Percentiles rank a stretch among this genome's conserved stretches.
These are phyloP conservation scores for Pelodiscus sinensis DNA, from an alignment of 2,113 vertebrate genomes.

Conservation along the genomic window DNA sequence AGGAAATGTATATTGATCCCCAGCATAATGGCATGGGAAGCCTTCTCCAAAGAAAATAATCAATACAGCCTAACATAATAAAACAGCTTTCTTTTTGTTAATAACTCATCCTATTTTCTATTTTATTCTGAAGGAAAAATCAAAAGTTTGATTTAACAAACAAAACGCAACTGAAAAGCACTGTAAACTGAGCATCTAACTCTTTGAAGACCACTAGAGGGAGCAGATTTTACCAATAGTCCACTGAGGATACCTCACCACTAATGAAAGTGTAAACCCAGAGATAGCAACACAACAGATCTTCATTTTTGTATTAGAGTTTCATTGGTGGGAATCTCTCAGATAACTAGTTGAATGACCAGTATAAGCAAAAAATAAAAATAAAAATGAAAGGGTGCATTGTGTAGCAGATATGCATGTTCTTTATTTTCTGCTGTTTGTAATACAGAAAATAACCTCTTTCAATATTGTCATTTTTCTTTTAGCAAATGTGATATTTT, in stretches of 20 bases:
- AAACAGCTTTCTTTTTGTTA: not conserved
- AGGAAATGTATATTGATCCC: not conserved
- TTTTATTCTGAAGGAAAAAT: not conserved
- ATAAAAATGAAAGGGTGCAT: not conserved
- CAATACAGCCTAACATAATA: not conserved
- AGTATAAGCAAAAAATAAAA: not conserved
- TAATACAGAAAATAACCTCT: rapidly evolving
- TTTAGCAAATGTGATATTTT: rapidly evolving
- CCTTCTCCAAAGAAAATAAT: not conserved
- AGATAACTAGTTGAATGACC: rapidly evolving
- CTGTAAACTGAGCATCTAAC: not conserved
- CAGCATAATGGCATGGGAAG: rapidly evolving
- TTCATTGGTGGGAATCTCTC: not conserved
- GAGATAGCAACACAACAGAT: not conserved
- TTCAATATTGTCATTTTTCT: not conserved
- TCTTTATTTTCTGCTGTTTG: not conserved
- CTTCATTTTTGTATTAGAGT: rapidly evolving
- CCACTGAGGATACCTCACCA: rapidly evolving
- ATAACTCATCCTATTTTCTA: not conserved
- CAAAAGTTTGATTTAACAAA: not conserved
- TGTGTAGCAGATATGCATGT: not conserved
- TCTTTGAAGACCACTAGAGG: slow-evolving; percentile 44
- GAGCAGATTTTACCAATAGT: slow-evolving; percentile 9
- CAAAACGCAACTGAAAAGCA: not conserved
- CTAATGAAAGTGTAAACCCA: rapidly evolving